phyloP scores from a whole-genome alignment of 2,888 invertebrate species.

The Drosophila nigricruria region DNA sequence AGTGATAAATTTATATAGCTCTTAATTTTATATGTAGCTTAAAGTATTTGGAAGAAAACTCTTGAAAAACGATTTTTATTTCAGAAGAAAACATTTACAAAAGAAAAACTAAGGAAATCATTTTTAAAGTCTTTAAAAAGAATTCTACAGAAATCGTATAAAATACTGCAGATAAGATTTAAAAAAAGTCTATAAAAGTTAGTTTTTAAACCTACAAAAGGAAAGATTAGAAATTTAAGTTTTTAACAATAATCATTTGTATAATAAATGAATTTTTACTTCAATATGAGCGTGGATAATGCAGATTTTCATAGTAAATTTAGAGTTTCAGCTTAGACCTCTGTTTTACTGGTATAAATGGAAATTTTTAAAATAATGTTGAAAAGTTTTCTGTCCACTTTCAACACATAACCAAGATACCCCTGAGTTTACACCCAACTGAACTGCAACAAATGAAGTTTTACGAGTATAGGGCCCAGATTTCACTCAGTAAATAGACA shows the following conservation, averaged over 20 bases:
- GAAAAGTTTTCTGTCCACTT: background rate
- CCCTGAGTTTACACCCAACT: constrained; percentile 10
- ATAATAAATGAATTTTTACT: background rate
- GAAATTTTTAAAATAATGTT: background rate
- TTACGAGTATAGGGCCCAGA: constrained; percentile 33
- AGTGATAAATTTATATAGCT: too few relatives aligned
- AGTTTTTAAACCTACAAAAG: background rate
- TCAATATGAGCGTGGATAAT: too few relatives aligned
- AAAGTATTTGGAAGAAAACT: too few relatives aligned
- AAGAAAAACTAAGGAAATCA: background rate
- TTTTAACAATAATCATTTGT: background rate
- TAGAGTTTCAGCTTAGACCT: background rate
- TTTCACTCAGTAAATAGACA: constrained; percentile 46
- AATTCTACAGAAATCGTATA: too few relatives aligned
- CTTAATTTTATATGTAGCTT: too few relatives aligned
- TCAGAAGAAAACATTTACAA: background rate
- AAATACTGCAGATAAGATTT: too few relatives aligned
- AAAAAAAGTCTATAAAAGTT: background rate
- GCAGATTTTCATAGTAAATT: background rate
- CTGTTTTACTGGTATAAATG: too few relatives aligned
- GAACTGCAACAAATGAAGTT: constrained; percentile 32
- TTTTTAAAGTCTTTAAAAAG: background rate
- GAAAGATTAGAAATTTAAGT: background rate
- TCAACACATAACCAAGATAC: constrained; percentile 5
- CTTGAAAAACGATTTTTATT: too few relatives aligned